These are phyloP conservation scores for Onychomys leucogaster DNA, from an alignment of 2,797 vertebrate species.

Conservation along the genomic window DNA sequence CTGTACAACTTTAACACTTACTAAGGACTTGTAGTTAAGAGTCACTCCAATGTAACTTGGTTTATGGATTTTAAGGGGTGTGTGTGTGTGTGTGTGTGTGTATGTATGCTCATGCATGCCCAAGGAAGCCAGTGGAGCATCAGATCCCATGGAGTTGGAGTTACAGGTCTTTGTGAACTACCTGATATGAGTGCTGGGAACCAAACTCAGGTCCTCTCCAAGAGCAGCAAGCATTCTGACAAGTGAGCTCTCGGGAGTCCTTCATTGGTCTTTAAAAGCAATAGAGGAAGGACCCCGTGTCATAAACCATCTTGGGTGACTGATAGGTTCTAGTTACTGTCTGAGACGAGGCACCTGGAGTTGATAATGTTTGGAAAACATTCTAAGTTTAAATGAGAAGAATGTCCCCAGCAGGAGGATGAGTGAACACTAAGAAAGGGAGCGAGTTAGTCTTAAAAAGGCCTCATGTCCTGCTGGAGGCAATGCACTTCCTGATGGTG, in stretches of 20 bases:
- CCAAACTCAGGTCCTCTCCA: too few species aligned
- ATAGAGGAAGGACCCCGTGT: neutral
- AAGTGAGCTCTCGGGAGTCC: neutral
- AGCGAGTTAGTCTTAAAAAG: too few species aligned
- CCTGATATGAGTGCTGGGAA: neutral
- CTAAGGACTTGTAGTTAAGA: neutral
- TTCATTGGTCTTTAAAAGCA: neutral
- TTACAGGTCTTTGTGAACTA: neutral
- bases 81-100: neutral
- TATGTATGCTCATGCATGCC: neutral
- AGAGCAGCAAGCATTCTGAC: neutral
- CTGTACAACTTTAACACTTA: neutral
- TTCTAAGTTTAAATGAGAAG: neutral
- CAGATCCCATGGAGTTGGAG: neutral
- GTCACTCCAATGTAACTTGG: neutral
- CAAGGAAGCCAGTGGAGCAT: neutral
- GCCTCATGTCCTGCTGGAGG: too few species aligned
- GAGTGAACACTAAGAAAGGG: too few species aligned
- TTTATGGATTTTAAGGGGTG: neutral
- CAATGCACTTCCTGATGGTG: too few species aligned
- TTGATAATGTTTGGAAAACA: neutral
- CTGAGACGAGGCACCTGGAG: neutral
- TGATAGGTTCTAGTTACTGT: neutral
- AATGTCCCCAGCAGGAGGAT: neutral
- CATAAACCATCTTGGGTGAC: neutral